Evolutionary conservation across 2,113 vertebrate species (phyloP), one percentile per base, ranked within the genome.

Genomic region (Plecotus auritus): DNA sequence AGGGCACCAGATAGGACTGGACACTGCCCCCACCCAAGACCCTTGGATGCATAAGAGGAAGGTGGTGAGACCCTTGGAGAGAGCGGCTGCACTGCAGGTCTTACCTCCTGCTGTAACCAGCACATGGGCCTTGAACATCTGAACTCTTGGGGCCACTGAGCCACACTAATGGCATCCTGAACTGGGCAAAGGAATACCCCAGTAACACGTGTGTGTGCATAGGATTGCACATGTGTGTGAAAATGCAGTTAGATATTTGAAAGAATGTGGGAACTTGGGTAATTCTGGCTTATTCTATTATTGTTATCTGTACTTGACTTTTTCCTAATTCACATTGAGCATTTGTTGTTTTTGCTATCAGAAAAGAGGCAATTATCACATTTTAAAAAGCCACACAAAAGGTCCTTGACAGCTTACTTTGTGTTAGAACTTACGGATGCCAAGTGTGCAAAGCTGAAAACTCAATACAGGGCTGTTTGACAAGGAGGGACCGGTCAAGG

Each of bases 41-140:
- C 45, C 47, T 14, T 7, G 17, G 22, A 14, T 9, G 30, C 32
- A 12, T 7, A 7, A 35, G 90, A 74, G 20, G 49, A 69, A 23
- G n/a, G 22, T 45, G 35, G 28, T 37, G 4, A 26, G 22, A 23
- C 11, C 32, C 28, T 28, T 3, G 8, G 12, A 67, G 30, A 69
- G 10, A 16, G 4, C 0, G 0, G 61, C 77, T 9, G 22, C 49
- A 2, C 22, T 67, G 17, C 5, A 0, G 2, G 5, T n/a, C 56
- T 26, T 20, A 61, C 56, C 59, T 70, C 18, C 30, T 67, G 32
- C 30, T 30, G 0, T 32, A 16, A 59, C 69, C 64, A 18, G n/a
- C 47, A 42, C 2, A 0, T 5, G 56, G 61, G 3, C 5, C 64
- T 69, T 49, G 76, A 73, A 17, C 12, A 51, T 45, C 23, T 54